A percentile compares a stretch with the other conserved stretches of the same genome.
Conservation (phyloP, 2,797 vertebrate genomes). For the Trachurus trachurus region DNA sequence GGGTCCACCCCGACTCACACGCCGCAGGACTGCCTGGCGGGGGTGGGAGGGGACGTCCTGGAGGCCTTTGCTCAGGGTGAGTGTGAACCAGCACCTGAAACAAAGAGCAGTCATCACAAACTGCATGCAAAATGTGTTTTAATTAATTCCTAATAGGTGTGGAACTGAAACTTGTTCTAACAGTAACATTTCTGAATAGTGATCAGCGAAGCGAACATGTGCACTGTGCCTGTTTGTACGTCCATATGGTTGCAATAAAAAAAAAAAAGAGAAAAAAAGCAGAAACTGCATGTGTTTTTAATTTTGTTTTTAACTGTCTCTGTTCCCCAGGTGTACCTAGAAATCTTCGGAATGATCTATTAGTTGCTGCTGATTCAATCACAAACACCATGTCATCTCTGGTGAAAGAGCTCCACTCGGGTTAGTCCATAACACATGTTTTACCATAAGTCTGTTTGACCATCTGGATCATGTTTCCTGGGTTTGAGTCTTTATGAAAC, state of each 20-base stretch:
- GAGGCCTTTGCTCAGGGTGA: conserved; percentile 95
- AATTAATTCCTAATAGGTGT: background rate
- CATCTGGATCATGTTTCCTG: conserved; percentile 3
- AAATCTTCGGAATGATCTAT: conserved; percentile 95
- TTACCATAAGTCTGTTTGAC: background rate
- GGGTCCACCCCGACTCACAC: conserved; percentile 95
- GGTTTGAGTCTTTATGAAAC: background rate
- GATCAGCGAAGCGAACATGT: background rate
- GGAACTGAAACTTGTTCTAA: background rate
- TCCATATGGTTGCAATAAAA: background rate
- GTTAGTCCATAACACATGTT: conserved; percentile 75
- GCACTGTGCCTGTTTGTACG: background rate
- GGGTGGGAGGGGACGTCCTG: conserved; percentile 91
- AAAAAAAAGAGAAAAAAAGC: no score
- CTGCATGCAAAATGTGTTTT: background rate
- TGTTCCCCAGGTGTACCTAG: conserved; percentile 90
- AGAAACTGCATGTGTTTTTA: background rate
- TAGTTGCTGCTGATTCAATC: conserved; percentile 98
- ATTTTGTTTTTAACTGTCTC: background rate
- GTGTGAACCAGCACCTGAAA: conserved; percentile 21
- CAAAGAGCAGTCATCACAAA: background rate
- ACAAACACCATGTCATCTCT: conserved; percentile 98
- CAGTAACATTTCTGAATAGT: background rate
- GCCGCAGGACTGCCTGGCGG: conserved; percentile 90
- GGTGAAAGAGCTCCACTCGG: conserved; percentile 98